phyloP scores from a whole-genome alignment of 2,797 vertebrate species.

The Coregonus suidteri region DNA sequence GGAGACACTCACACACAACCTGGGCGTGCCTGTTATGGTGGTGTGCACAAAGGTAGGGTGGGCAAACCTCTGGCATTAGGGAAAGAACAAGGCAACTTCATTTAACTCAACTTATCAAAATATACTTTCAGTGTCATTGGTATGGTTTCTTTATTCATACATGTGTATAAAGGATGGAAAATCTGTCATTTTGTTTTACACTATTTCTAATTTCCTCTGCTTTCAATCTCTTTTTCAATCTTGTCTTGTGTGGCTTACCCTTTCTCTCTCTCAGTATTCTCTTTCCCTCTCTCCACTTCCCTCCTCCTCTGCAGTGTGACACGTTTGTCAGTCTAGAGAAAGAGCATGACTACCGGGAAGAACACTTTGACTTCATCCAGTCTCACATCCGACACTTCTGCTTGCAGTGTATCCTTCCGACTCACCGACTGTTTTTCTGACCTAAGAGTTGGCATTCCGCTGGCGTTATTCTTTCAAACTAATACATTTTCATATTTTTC shows the following conservation, averaged over 20 bases:
- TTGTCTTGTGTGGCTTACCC: not conserved
- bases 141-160: not conserved
- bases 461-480: not conserved
- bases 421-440: not conserved
- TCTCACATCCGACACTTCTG: slow-evolving; percentile 95
- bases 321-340: slow-evolving; percentile 96
- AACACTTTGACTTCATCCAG: slow-evolving; percentile 99
- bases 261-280: not conserved
- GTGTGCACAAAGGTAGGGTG: slow-evolving; percentile 92
- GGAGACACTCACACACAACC: slow-evolving; percentile 94
- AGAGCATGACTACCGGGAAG: slow-evolving; percentile 97
- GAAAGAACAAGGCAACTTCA: not conserved
- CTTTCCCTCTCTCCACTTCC: not conserved
- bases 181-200: not conserved
- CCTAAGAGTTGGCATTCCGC: not conserved
- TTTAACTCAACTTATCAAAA: not conserved
- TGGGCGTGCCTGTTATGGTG: slow-evolving; percentile 94
- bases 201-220: not conserved
- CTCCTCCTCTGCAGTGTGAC: slow-evolving; percentile 82
- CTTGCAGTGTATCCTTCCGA: slow-evolving; percentile 95
- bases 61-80: not conserved
- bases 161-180: not conserved
- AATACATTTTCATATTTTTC: not conserved
- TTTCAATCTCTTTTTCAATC: not conserved
- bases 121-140: not conserved